Base-by-base conservation (phyloP, 1,140 invertebrate species). In the Caenorhabditis brenneri region DNA sequence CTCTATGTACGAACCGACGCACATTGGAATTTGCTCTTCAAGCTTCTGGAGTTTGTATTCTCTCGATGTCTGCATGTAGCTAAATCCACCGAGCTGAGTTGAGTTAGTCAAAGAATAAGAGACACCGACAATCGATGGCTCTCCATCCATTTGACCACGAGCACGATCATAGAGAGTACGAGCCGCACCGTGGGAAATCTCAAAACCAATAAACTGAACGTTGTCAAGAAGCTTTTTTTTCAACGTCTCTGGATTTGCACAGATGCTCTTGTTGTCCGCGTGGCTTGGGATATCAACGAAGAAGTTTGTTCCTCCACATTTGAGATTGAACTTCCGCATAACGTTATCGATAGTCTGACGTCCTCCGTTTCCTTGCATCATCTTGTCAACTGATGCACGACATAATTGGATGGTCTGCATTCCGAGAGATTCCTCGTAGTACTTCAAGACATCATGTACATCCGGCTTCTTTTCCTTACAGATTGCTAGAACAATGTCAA, bases 41-140 rank as follows among this genome's bases (percentile, higher is more conserved):
- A 74, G 65, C 36, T 74, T 74, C 15, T 74, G 65, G 15, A 74
- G 16, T n/a, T 74, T 74, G 65, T 74, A 74, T 74, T 74, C 65
- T 42, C 29, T 42, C 12, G 33, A 29, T 10, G 65, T 74, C 24
- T 74, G 65, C 65, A 74, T 74, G 36, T 74, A 74, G 29, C 12
- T 24, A 36, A 74, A 42, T 2, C 65, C 65, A 42, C 65, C 65
- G 36, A 74, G 65, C 24, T 74, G 65, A 6, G 65, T 74, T 6
- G 65, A 74, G 5, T 74, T 6, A 1, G 19, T 42, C 36, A 74
- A 46, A 19, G 65, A 74, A 15, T 74, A 74, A 2, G 65, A 74
- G 65, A 74, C 36, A 24, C 65, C 65, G 29, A 74, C 65, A n/a
- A 74, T 74, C 19, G 65, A 74, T 33, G 36, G 36, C 46, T 74